Base-by-base conservation (phyloP, 1,140 invertebrate species). In the Planococcus citri region DNA sequence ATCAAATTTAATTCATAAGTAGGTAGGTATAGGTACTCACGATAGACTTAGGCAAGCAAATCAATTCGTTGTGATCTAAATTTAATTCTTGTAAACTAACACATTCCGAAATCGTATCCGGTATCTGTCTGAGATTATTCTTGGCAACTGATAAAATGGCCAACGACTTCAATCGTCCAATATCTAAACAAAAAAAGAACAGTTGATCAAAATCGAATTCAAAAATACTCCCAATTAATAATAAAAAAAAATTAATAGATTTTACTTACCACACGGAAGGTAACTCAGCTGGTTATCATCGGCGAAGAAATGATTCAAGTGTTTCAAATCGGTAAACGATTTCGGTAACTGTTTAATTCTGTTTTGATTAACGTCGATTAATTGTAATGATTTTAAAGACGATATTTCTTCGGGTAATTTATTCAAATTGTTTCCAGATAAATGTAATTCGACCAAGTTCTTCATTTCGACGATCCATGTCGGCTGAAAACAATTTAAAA, bases 401-500 rank as follows among this genome's bases (percentile, higher is more conserved):
- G 22, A 24, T 24, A 64, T 64, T 25, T 70, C 70, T 38, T 27
- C 27, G 6, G 70, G 70, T 17, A 67, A 27, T 20, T 70, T 58
- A 25, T 37, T 22, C 70, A 70, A 22, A 14, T 68, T 17, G 24
- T 70, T 70, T 1, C 61, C 70, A 21, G 70, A 17, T 25, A 70
- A 41, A 33, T 70, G 67, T 1, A 70, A 27, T 33, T 70, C 60
- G 2, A 58, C 38, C 58, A 70, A 58, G 24, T 70, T 70, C 14
- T 61, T 33, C 58, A 70, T 20, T 3, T 51, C 24, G 6, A 14
- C 25, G 33, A 70, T 38, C 70, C 70, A 70, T 22, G 29, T 70
- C 33, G 70, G 70, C 70, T 70, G 37, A n/a, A 70, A 70, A 71
- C n/a, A n/a, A n/a, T 24, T 27, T 69, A 51, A 51, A 4, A 51